Base-by-base conservation (phyloP, 2,113 vertebrate genomes). In the Grammomys surdaster region DNA sequence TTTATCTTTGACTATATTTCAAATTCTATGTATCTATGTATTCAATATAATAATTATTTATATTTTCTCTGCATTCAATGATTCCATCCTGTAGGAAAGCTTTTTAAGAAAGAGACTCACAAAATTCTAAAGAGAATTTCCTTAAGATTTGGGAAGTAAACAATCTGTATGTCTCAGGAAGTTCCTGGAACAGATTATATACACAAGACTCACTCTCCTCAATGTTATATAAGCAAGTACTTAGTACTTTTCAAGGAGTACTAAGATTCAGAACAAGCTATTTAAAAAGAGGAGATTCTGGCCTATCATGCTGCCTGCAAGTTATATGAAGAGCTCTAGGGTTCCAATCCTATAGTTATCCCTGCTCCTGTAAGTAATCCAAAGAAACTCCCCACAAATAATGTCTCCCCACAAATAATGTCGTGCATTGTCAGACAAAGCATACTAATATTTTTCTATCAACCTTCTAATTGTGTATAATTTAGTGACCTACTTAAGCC, bases 1-100 rank as follows among this genome's bases (percentile, higher is more conserved):
- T 84, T 96, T 28, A 70, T 73, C 85, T 90, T 90, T 90, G 22
- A 84, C 58, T 60, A 78, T 36, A 69, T 88, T 94, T 90, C 33
- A 17, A 90, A 60, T 72, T 90, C 26, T 54, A 8, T 72, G 43
- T 3, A 33, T 58, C 67, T 60, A 24, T 67, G 51, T 2, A 48
- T 22, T 84, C 75, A 20, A 31, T 81, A 89, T 46, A 40, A 24
- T 75, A 81, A 80, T 48, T 90, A 84, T 76, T 73, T 78, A 31
- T 73, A 72, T 48, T 36, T 48, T 48, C 1, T 86, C 19, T 51
- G 6, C 31, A 36, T 36, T 51, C 17, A 86, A 7, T 67, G 17
- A 86, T 67, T 36, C 28, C 43, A 86, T 86, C 40, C 5, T 48
- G 5, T 1, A 67, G 17, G 26, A 86, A 48, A 67, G 7, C 9